Evolutionary conservation across 2,113 vertebrate genomes (phyloP), one percentile per base, ranked within the genome.

Genomic region (Strix uralensis): DNA sequence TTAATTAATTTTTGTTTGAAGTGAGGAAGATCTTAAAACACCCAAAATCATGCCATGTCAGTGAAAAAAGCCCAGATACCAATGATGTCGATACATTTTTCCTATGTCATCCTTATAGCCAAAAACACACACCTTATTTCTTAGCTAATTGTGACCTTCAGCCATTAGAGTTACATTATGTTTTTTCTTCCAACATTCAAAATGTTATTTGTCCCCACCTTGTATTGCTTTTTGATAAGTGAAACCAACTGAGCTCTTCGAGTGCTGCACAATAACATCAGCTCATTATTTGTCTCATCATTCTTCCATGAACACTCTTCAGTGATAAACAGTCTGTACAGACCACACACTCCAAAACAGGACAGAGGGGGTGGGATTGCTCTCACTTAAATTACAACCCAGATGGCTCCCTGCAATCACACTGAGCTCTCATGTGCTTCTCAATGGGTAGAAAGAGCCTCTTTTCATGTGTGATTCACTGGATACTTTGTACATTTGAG

Each of bases 391-490:
- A 66, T 54, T 51, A 26, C 34, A 66, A 18, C 7, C 55, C 47
- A 91, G 77, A 86, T 6, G 0, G 36, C 20, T 78, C 42, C 67
- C 69, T 81, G 29, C 58, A 59, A 40, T 84, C 63, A 70, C 51
- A 47, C 29, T 40, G 57, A 80, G n/a, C 11, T 90, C n/a, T 77
- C 29, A 1, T 67, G 16, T 46, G 16, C 44, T 46, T 46, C 44
- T 46, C 59, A 42, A 27, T 14, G 11, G 32, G 21, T 15, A 80
- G 49, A 70, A 86, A 90, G 27, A 83, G 18, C 7, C 46, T 36
- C 69, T 87, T 83, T 86, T 49, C 61, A 40, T 49, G 26, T 89
- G 36, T 91, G 83, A 96, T 91, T 94, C 86, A 95, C 63, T 71
- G 40, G 26, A 16, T 65, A 52, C 44, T 87, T 89, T 59, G 47